Evolutionary conservation across 2,797 vertebrate species (phyloP), one percentile per base, ranked within the genome.

Genomic region (Neosilurus mollespiculum): DNA sequence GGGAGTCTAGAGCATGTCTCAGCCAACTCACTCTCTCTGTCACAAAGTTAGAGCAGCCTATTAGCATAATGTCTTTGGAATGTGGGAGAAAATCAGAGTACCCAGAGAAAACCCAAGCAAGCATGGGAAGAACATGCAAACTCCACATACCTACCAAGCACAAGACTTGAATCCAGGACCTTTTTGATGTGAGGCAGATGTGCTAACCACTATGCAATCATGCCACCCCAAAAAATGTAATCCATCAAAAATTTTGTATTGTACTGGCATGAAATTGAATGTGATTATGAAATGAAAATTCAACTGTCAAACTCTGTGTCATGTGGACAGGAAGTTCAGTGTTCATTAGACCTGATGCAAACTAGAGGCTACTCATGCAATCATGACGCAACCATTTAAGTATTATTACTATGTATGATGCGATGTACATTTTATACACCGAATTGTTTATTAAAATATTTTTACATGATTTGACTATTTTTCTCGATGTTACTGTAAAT

Each of bases 381-480:
- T 9, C 24, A 30, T 2, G 24, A 14, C 16, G 72, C 30, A 5
- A 56, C 16, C 16, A 24, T 22, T 37, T 22, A 64, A 4, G 26
- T 20, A 64, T 53, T 12, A 65, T 30, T 30, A 49, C 3, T 3
- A 4, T 62, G 9, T 16, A 62, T 11, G 3, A 16, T 22, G 16
- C 12, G 62, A 66, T 20, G 58, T 59, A 34, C 22, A 24, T 62
- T 62, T 49, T 16, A 16, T 49, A 65, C 43, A 65, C 2, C n/a
- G 14, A 77, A 78, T 12, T 64, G 43, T 26, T 65, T 53, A 51
- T 53, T 78, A 78, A 62, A 77, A 62, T 16, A 18, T 62, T 77
- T 77, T 43, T 78, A 78, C 10, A 61, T 24, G 37, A 43, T 62
- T 22, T 24, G 11, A 62, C 37, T 24, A 14, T 62, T n/a, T 37